Conservation (phyloP, 2,888 invertebrate species). For the Taphrorychus bicolor region DNA sequence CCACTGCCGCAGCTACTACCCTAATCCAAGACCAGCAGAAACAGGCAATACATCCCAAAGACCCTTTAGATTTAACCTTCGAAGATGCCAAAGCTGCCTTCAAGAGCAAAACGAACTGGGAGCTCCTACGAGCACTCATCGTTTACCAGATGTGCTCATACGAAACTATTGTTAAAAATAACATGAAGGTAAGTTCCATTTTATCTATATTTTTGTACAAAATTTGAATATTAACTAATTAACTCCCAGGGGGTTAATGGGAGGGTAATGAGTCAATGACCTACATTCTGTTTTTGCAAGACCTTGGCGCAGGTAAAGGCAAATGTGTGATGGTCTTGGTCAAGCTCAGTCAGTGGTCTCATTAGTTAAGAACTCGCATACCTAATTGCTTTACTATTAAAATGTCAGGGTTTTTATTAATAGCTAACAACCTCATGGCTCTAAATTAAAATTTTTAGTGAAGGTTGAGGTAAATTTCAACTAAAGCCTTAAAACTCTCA, state of each 20-base stretch:
- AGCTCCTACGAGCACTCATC: slow-evolving; percentile 87
- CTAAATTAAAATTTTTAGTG: no score
- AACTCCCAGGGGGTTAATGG: not conserved
- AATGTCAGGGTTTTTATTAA: not conserved
- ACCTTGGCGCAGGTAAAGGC: not conserved
- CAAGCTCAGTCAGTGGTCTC: not conserved
- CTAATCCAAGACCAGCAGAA: slow-evolving; percentile 43
- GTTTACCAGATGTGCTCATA: slow-evolving; percentile 92
- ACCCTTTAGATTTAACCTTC: slow-evolving; percentile 79
- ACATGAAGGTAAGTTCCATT: slow-evolving; percentile 78
- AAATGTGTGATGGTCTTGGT: not conserved
- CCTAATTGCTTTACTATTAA: no score
- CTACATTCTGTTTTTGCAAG: not conserved
- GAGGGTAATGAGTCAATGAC: not conserved
- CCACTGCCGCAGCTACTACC: slow-evolving; percentile 65
- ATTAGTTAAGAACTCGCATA: not conserved
- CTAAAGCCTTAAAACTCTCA: no score
- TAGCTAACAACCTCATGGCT: no score
- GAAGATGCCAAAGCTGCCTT: slow-evolving; percentile 90
- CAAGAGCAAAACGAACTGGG: slow-evolving; percentile 93
- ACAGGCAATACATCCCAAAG: slow-evolving; percentile 43
- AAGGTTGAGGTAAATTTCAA: no score
- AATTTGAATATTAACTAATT: not conserved
- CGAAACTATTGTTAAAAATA: slow-evolving; percentile 88
- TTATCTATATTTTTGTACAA: no score